Percentiles rank a stretch among this genome's conserved stretches.
phyloP scores from a whole-genome alignment of 1,140 invertebrate genomes.

The Drosophila eugracilis region DNA sequence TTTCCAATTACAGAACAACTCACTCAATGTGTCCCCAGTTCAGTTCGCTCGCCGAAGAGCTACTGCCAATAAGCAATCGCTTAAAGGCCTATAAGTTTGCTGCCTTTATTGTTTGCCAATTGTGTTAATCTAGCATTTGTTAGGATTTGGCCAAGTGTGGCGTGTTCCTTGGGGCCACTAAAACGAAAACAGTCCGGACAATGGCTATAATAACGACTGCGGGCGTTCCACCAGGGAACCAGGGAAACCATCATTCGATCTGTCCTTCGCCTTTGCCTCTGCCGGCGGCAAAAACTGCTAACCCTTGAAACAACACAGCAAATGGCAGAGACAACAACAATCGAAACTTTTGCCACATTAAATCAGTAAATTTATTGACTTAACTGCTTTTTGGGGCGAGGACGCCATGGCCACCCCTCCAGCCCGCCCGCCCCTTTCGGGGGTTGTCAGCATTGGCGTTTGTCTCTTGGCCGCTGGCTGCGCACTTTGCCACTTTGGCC shows the following conservation, averaged over 20 bases:
- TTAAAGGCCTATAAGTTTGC: constrained; percentile 64
- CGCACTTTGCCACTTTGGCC: constrained; percentile 63
- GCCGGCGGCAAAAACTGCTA: constrained; percentile 37
- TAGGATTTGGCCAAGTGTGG: constrained; percentile 40
- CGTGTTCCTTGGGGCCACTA: constrained; percentile 26
- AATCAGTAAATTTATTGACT: constrained; percentile 83
- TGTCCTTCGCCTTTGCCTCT: constrained; percentile 21
- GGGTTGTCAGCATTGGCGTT: constrained; percentile 53
- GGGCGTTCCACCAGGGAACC: constrained; percentile 32
- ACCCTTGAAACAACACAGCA: constrained; percentile 58
- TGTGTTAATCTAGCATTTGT: constrained; percentile 82
- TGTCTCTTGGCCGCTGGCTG: constrained; percentile 61
- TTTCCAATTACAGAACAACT: constrained; percentile 2
- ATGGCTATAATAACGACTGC: constrained; percentile 49
- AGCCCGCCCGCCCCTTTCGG: constrained; percentile 14
- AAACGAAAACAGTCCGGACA: constrained; percentile 46
- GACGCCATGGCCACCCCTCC: constrained; percentile 38
- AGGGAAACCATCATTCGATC: constrained; percentile 27
- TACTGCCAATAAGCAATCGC: constrained; percentile 31
- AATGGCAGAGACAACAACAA: constrained; percentile 59
- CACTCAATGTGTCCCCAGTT: background rate
- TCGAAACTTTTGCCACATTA: constrained; percentile 83
- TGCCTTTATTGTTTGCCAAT: constrained; percentile 83
- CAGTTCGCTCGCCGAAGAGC: background rate
- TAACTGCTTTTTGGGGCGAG: constrained; percentile 70